Evolutionary conservation across 2,888 invertebrate genomes (phyloP).

Genomic region (Dendrolimus houi): DNA sequence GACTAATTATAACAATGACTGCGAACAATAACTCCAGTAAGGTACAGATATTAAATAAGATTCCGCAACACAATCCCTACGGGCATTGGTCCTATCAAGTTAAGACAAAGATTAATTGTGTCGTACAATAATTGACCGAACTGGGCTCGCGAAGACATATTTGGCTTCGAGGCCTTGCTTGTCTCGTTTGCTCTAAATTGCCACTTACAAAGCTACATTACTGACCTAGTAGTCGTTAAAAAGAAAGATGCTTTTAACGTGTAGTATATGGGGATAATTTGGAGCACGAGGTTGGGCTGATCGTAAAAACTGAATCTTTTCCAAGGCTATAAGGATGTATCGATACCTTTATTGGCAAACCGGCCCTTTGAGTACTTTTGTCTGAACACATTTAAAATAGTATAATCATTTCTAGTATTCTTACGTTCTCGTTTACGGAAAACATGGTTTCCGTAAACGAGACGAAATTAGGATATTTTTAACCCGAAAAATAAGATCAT

Average conservation of each 20-base stretch:
- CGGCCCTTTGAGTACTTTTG: no score
- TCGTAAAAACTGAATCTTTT: no score
- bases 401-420: no score
- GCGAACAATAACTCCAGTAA: slow-evolving; percentile 53
- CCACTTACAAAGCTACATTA: slow-evolving; percentile 8
- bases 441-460: no score
- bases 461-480: no score
- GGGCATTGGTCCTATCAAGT: slow-evolving; percentile 52
- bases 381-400: no score
- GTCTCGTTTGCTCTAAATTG: slow-evolving; percentile 27
- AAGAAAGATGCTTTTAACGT: slow-evolving; percentile 12
- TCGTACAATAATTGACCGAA: slow-evolving; percentile 33
- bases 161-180: slow-evolving; percentile 29
- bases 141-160: slow-evolving; percentile 29
- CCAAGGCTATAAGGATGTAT: no score
- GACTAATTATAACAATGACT: slow-evolving; percentile 60
- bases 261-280: neutral
- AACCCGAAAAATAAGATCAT: no score
- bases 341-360: no score
- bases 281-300: no score
- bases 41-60: slow-evolving; percentile 59
- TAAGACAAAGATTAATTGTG: slow-evolving; percentile 64
- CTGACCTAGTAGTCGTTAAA: slow-evolving; percentile 1
- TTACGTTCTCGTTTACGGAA: no score
- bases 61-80: slow-evolving; percentile 59